Evolutionary conservation across 1,140 invertebrate genomes (phyloP), one percentile per base, ranked within the genome.

Genomic region (Pogonus chalceus): DNA sequence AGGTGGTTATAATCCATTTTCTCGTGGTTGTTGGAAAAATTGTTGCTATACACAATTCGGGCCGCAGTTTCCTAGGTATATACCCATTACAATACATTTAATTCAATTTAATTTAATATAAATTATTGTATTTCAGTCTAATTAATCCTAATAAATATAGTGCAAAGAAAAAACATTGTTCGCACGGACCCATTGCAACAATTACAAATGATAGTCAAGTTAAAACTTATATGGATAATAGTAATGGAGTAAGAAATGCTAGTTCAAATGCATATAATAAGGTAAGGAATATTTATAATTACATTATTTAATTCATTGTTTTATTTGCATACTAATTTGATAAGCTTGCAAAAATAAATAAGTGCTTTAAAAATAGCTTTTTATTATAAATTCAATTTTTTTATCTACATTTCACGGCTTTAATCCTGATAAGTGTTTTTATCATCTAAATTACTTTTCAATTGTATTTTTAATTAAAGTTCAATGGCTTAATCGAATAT

Each of bases 1-100:
- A 69, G 92, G 92, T 50, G 93, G 92, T 21, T 93, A 91, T 70
- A 98, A 98, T 81, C 95, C 95, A 52, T 98, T 97, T 74, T 94
- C 91, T 3, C 79, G 85, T 69, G 93, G 93, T 35, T 97, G 93
- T 69, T 85, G 87, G 77, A 80, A 84, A 64, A 98, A 98, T 72
- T 96, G 93, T 73, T 92, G 89, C 71, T 92, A 93, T 72, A 88
- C 88, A 57, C 83, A 97, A 63, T 98, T 92, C 76, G 94, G 94
- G 59, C 94, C 94, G 49, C 88, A 92, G 72, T 97, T 92, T 80
- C 94, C 94, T 64, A 95, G 90, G 94, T 97, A 77, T 53, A 22
- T n/a, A 22, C 18, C 16, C 22, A 4, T 4, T 10, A n/a, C n/a
- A n/a, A n/a, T n/a, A 7, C 20, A 7, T 20, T 22, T 16, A 14